Conservation (phyloP, 1,140 invertebrate species). For the Drosophila jambulina region DNA sequence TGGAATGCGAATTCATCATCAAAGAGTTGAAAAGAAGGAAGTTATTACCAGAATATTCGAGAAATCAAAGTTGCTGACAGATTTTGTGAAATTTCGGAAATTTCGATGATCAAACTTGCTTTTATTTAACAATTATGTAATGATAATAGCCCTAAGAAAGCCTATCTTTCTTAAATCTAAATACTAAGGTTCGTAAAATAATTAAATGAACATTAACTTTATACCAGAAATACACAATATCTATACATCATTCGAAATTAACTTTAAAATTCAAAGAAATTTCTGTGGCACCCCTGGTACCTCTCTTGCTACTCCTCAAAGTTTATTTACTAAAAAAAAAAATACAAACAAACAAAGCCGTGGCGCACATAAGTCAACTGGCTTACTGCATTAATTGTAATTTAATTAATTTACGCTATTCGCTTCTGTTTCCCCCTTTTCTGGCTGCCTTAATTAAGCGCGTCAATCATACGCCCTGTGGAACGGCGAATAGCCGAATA, state of each 20-base stretch:
- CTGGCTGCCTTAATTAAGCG: slow-evolving; percentile 66
- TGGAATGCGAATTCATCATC: slow-evolving; percentile 34
- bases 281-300: not conserved
- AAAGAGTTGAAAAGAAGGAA: slow-evolving; percentile 15
- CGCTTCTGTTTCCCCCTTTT: slow-evolving; percentile 27
- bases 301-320: not conserved
- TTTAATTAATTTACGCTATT: slow-evolving; percentile 72
- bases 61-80: slow-evolving; percentile 4
- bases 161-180: not conserved
- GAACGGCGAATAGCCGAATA: slow-evolving; percentile 31
- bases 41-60: slow-evolving; percentile 11
- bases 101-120: not conserved
- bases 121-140: slow-evolving; percentile 12
- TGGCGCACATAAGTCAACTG: slow-evolving; percentile 40
- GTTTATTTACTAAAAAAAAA: not conserved
- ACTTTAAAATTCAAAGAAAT: slow-evolving; percentile 4
- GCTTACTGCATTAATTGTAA: slow-evolving; percentile 75
- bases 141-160: not conserved
- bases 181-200: not conserved
- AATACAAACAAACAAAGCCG: slow-evolving; percentile 2
- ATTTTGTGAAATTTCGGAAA: slow-evolving; percentile 1
- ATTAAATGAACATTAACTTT: too few relatives aligned
- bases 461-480: slow-evolving; percentile 77
- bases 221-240: too few relatives aligned
- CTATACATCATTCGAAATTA: slow-evolving; percentile 22